Base-by-base conservation (phyloP, 2,888 invertebrate species). In the Aleiodes leptofemur region DNA sequence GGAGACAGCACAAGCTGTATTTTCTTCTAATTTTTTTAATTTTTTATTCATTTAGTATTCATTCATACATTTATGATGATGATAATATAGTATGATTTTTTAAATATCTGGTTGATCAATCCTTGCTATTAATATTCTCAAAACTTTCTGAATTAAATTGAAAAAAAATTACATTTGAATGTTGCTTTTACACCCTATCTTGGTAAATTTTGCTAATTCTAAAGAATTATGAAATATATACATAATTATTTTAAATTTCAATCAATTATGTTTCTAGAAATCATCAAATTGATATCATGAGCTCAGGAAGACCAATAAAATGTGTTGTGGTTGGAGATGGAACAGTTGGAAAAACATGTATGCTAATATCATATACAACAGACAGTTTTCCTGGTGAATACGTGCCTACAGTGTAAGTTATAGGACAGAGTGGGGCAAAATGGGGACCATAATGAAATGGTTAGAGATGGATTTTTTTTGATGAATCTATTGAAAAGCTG, bases 361-460 rank as follows among this genome's bases (percentile, higher is more conserved):
- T 97, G 95, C 91, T 97, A 89, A 97, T 97, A 91, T 96, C 97
- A 51, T 97, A 97, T 90, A 96, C 97, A 56, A 96, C 96, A 82
- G 96, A 97, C 87, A 96, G 95, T 91, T 97, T 97, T 92, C 97
- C 97, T 73, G 96, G 96, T 80, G 97, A 97, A 94, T 97, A 97
- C 92, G 96, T 97, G 84, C 97, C 97, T 84, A 97, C 97, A 89
- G 96, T 97, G 96, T 97, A 92, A 95, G 96, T 94, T 83, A 72
- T 59, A 11, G 23, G 23, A 2, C 1, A 23, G 2, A 23, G 23
- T 23, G 1, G 2, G 23, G 23, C 23, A 23, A 23, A 23, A 23
- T 23, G 23, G 23, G 23, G 23, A 23, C 23, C 23, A n/a, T n/a
- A n/a, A n/a, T n/a, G n/a, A n/a, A n/a, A n/a, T n/a, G n/a, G n/a